Conservation (phyloP, 2,888 invertebrate species). For the Tachina lurida region DNA sequence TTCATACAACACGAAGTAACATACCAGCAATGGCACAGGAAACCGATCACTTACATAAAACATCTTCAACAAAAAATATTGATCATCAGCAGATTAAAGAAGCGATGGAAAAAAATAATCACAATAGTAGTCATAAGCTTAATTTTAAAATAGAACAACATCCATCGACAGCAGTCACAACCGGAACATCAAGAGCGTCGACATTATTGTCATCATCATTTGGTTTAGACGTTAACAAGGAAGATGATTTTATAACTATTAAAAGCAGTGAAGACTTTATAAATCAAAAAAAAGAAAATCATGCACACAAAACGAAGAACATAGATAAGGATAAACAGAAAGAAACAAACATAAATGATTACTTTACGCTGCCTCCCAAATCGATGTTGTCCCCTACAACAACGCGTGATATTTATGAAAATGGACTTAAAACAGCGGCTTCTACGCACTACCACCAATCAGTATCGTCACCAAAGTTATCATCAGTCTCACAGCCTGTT, state of each 20-base stretch:
- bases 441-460: conserved; percentile 34
- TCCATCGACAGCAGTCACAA: conserved; percentile 61
- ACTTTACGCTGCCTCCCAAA: conserved; percentile 60
- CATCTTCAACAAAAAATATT: conserved; percentile 64
- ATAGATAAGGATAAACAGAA: conserved; percentile 23
- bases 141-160: conserved; percentile 43
- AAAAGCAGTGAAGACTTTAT: conserved; percentile 37
- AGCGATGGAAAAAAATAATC: conserved; percentile 42
- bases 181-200: conserved; percentile 27
- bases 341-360: conserved; percentile 54
- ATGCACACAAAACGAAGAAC: conserved; percentile 12
- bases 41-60: conserved; percentile 53
- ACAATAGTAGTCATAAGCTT: conserved; percentile 55
- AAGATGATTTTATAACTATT: conserved; percentile 35
- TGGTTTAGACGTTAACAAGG: conserved; percentile 41
- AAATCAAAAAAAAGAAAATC: conserved; percentile 26
- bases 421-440: conserved; percentile 49
- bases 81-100: conserved; percentile 66
- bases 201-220: conserved; percentile 42
- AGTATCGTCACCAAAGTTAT: conserved; percentile 23
- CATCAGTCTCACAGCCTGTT: conserved; percentile 36
- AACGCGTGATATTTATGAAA: conserved; percentile 69
- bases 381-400: conserved; percentile 62
- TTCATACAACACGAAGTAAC: conserved; percentile 68
- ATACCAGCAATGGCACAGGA: conserved; percentile 53